Percentiles rank a stretch among this genome's conserved stretches.
These are phyloP conservation scores for Zoanthus sociatus DNA, from an alignment of 92 coral and sea anemone genomes.

Conservation along the genomic window DNA sequence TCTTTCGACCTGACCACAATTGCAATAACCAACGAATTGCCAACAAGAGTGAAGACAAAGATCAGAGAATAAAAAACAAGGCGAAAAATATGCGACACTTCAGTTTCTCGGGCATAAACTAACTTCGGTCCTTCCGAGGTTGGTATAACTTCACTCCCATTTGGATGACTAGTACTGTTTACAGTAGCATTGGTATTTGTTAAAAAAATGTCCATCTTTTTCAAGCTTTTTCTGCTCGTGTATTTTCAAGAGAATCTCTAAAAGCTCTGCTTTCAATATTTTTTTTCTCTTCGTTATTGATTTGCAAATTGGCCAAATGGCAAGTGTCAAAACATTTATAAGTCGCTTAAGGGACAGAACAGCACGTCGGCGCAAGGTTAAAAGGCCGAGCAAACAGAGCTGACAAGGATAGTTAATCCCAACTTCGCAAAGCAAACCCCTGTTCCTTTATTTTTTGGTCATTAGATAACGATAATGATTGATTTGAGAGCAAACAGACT, in stretches of 20 bases:
- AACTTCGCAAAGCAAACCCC: background rate
- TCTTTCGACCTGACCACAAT: constrained; percentile 39
- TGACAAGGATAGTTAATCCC: background rate
- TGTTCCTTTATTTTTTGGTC: background rate
- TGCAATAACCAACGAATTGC: constrained; percentile 39
- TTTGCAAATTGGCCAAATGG: constrained; percentile 1
- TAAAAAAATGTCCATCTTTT: constrained; percentile 11
- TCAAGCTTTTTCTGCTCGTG: background rate
- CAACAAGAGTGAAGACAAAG: constrained; percentile 34
- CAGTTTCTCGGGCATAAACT: constrained; percentile 13
- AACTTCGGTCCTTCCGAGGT: background rate
- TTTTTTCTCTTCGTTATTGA: background rate
- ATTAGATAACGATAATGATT: too few species aligned
- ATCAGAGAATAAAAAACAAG: constrained; percentile 28
- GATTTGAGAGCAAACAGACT: too few species aligned
- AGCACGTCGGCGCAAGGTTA: constrained; percentile 16
- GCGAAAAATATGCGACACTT: constrained; percentile 31
- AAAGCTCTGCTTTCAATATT: background rate
- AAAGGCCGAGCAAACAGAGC: constrained; percentile 8
- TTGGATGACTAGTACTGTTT: background rate
- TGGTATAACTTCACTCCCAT: constrained; percentile 7
- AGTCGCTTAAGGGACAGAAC: background rate
- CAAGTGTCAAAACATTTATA: background rate
- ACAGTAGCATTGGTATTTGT: constrained; percentile 1
- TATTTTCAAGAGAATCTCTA: background rate